Base-by-base conservation (phyloP, 2,113 vertebrate genomes). In the Tricholaema leucomelas region DNA sequence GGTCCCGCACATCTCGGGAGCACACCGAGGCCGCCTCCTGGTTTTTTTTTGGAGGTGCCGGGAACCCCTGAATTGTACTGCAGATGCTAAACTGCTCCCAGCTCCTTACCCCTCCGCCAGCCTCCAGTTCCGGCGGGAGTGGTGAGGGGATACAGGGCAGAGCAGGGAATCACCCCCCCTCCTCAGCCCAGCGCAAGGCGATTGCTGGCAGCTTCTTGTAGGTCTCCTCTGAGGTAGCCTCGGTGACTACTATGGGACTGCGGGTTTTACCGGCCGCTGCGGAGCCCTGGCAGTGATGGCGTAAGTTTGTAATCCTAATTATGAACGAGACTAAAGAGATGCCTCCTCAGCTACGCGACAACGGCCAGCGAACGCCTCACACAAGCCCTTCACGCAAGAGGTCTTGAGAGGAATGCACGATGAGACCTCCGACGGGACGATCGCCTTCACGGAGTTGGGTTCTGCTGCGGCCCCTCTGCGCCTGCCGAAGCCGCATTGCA, bases 231-330 rank as follows among this genome's bases (percentile, higher is more conserved):
- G 21, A 73, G 65, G 94, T 91, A 54, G 77, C 80, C 30, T 71
- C 77, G 52, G 94, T 85, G 96, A 96, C 86, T 96, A 93, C 70
- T 84, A 94, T 63, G 96, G 67, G 83, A 84, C 85, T 42, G 89
- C 75, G 86, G 84, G 72, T 96, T 96, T 85, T 82, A 95, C 65
- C 85, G 92, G 85, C 92, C 54, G 82, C 91, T 71, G 93, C 38
- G 84, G 84, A 94, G 79, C 96, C 93, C 92, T 96, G 90, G 52
- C 89, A 48, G 77, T 89, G 96, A 81, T 84, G 95, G 70, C 66
- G 52, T 91, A 60, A 77, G 55, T 92, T 91, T 90, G 70, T 96
- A 91, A 96, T 93, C 90, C 82, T 86, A 90, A 95, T 97, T 97
- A 85, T n/a, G 83, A 92, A 90, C n/a, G 89, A 55, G 76, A 84